Conservation (phyloP, 2,113 vertebrate species). For the Oryzias curvinotus region DNA sequence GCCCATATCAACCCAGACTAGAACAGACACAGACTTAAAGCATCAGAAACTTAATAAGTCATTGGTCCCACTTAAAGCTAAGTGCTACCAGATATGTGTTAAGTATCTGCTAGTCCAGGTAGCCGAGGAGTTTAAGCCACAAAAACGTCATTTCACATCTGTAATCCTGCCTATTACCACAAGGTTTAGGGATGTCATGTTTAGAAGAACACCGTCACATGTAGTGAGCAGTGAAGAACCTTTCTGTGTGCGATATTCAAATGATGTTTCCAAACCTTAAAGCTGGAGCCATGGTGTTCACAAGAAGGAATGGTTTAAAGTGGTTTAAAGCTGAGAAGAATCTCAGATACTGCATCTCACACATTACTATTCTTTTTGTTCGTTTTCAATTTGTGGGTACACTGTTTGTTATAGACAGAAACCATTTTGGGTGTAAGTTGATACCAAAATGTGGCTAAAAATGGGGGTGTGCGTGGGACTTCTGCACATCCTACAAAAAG, state of each 20-base stretch:
- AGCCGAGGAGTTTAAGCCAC: conserved; percentile 68
- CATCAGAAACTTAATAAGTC: conserved; percentile 75
- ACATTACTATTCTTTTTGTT: no score
- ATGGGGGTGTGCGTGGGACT: no score
- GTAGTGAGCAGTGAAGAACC: conserved; percentile 47
- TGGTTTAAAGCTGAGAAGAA: no score
- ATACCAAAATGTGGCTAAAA: no score
- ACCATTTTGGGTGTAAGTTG: no score
- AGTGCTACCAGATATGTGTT: conserved; percentile 75
- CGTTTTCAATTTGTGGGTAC: no score
- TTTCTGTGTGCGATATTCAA: conserved; percentile 29
- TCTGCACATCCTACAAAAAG: no score
- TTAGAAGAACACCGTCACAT: conserved; percentile 59
- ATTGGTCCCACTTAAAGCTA: conserved; percentile 76
- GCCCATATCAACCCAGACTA: conserved; percentile 65
- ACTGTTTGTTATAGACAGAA: no score
- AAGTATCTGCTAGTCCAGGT: conserved; percentile 76
- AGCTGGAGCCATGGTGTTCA: background rate
- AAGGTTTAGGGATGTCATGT: conserved; percentile 69
- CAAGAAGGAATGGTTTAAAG: background rate
- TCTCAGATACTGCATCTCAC: no score
- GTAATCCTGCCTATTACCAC: conserved; percentile 80
- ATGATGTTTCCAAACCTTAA: no score
- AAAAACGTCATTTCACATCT: conserved; percentile 75
- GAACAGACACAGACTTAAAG: conserved; percentile 70